Evolutionary conservation across 2,797 vertebrate genomes (phyloP), one percentile per base, ranked within the genome.

Genomic region (Pseudocheirus occidentalis): DNA sequence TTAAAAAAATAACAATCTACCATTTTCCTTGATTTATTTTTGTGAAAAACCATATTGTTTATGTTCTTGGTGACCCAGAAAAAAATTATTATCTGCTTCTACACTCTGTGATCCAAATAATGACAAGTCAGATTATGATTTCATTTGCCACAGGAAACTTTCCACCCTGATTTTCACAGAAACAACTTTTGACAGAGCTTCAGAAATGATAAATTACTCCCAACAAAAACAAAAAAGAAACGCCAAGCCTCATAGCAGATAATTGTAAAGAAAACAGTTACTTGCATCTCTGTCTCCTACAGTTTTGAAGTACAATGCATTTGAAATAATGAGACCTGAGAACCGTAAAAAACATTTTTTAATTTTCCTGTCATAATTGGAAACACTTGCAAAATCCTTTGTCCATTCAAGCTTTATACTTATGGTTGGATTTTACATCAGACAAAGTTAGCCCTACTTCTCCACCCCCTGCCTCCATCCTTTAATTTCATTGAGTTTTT

Each of bases 181-280:
- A 94, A 95, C 0, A 0, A 94, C 92, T 97, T 96, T 95, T 97
- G 94, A 97, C 94, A 97, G 73, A 93, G 95, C 34, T 97, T 94
- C 94, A 91, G 81, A 98, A 98, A 94, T 95, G 90, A 97, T 94
- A 93, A 97, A 97, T 96, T 93, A 93, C 29, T 95, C 81, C 95
- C 96, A 97, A 97, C 3, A 96, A 97, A 98, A 98, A 4, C 57
- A 97, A 96, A 92, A 97, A 93, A 95, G 34, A 95, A 96, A 95
- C 46, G 95, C 59, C 56, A 56, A 62, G 54, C 91, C 90, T 96
- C 28, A 81, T n/a, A 93, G 18, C 90, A 93, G 95, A 91, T 91
- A 96, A 97, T 81, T 96, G 91, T n/a, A 95, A 50, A 96, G 58
- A 97, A 97, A 98, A 97, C n/a, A 92, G 5, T 91, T 95, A 54